Base-by-base conservation (phyloP, 1,140 invertebrate species). In the Drosophila setifemur region DNA sequence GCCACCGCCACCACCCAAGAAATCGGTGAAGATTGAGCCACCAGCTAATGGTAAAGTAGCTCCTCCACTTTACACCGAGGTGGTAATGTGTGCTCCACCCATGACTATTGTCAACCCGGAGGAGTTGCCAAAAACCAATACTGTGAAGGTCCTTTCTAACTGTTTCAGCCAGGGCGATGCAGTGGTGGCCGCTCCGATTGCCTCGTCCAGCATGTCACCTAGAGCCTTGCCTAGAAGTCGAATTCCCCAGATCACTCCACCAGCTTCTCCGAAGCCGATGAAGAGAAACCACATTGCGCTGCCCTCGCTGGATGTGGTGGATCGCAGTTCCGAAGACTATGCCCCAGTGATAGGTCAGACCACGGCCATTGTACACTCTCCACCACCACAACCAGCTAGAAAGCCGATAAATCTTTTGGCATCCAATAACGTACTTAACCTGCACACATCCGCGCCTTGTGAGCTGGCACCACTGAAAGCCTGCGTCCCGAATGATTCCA, bases 51-150 rank as follows among this genome's bases (percentile, higher is more conserved):
- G 67, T 4, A 40, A 14, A 11, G 6, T 14, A 1, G 11, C 19
- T 8, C 44, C 68, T 2, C 28, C 61, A 14, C 69, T 2, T 23
- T 23, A 3, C 21, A 23, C 67, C 1, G 88, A 89, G 47, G 73
- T 89, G 37, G 79, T 88, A 1, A 71, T 88, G 48, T 89, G 88
- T 54, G 83, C 83, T 19, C 88, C 88, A 9, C 76, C 88, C 8
- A 54, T 82, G 37, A 89, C 88, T n/a, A 78, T 89, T 26, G 76
- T 89, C 4, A 66, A 81, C 48, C 70, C 83, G 26, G 79, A 89
- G 11, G 88, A 89, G 55, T 54, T 89, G 49, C 88, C 88, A 21
- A 89, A 89, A 29, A 79, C 88, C 0, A 89, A 89, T 31, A 89
- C 88, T 4, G 88, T 89, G 3, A 89, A 89, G 45, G 54, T 76